Percentiles rank a stretch among this genome's conserved stretches.
phyloP scores from a whole-genome alignment of 2,888 invertebrate species.

The Ochropleura plecta region DNA sequence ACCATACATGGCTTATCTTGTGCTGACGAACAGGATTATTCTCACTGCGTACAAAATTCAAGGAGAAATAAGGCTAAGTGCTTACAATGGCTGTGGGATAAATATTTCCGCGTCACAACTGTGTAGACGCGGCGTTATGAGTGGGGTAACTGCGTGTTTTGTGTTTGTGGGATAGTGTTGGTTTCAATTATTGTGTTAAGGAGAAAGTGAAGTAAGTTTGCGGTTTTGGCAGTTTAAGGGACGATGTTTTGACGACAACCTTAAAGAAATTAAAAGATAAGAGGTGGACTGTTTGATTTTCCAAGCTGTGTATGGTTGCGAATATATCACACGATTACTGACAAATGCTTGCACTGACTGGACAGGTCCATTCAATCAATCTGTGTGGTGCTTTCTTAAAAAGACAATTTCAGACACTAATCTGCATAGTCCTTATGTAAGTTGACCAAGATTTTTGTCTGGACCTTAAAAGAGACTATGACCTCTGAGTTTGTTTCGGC shows the following conservation, averaged over 20 bases:
- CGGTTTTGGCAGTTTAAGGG: no score
- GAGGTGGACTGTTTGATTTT: neutral
- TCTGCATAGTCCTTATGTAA: no score
- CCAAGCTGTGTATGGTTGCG: neutral
- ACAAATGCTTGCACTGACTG: no score
- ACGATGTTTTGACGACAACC: neutral
- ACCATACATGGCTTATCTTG: constrained; percentile 62
- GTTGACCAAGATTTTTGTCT: no score
- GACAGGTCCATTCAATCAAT: no score
- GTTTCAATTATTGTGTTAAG: neutral
- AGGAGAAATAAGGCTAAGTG: constrained; percentile 64
- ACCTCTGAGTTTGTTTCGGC: no score
- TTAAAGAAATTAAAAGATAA: neutral
- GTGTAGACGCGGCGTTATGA: constrained; percentile 55
- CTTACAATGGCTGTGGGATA: constrained; percentile 60
- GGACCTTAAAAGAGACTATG: no score
- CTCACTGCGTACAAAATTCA: constrained; percentile 65
- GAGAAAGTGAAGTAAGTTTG: neutral
- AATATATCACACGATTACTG: no score
- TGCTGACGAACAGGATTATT: constrained; percentile 50
- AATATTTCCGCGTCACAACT: constrained; percentile 63
- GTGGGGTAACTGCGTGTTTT: constrained; percentile 34
- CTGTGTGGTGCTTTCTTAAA: no score
- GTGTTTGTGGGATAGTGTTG: constrained; percentile 15
- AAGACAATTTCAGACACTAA: no score